A percentile compares a stretch with the other conserved stretches of the same genome.
phyloP scores from a whole-genome alignment of 1,140 invertebrate genomes.

The Dendrolimus kikuchii region DNA sequence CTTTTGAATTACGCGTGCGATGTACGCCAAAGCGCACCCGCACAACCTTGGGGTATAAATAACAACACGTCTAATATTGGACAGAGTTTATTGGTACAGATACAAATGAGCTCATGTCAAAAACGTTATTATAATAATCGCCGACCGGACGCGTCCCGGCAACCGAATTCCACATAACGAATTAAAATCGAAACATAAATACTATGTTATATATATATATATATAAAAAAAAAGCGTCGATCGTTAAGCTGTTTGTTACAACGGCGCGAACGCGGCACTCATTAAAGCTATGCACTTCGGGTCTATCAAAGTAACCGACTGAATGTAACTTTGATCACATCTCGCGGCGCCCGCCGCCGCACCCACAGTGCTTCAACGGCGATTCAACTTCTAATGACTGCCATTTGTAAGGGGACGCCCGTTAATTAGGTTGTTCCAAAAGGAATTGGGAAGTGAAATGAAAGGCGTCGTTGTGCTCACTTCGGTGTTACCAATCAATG shows the following conservation, averaged over 20 bases:
- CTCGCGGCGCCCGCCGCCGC: too few species aligned
- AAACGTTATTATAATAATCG: constrained; percentile 39
- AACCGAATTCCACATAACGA: constrained; percentile 19
- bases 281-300: constrained; percentile 47
- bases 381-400: too few species aligned
- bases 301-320: constrained; percentile 14
- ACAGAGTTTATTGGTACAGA: constrained; percentile 66
- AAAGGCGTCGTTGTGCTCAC: too few species aligned
- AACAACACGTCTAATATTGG: constrained; percentile 44
- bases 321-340: too few species aligned
- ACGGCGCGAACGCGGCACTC: constrained; percentile 36
- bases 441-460: too few species aligned
- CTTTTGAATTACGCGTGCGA: too few species aligned
- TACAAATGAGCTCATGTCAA: constrained; percentile 56
- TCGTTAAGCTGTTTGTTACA: constrained; percentile 41
- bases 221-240: constrained; percentile 51
- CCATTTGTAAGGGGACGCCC: too few species aligned
- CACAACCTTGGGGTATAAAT: constrained; percentile 15
- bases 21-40: too few species aligned
- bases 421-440: too few species aligned
- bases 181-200: constrained; percentile 67
- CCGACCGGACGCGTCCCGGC: constrained; percentile 9
- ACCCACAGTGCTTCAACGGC: too few species aligned
- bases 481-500: too few species aligned
- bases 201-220: constrained; percentile 59